Evolutionary conservation across 2,797 vertebrate genomes (phyloP), one percentile per base, ranked within the genome.

Genomic region (Sternarchorhynchus goeldii): DNA sequence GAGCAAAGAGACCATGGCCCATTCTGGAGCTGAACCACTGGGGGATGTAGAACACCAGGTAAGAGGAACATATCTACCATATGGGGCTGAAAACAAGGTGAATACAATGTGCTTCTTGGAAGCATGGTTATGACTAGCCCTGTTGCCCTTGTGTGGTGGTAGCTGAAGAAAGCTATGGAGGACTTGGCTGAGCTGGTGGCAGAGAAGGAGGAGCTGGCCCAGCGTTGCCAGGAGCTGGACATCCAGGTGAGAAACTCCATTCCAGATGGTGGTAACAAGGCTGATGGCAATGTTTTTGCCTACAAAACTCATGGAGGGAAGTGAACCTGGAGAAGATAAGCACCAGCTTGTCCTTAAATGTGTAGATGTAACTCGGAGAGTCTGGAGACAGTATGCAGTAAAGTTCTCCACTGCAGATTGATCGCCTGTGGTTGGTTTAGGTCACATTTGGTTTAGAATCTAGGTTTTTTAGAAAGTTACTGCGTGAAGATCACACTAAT

Each of bases 211-310:
- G 95, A 96, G 16, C 83, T 99, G 64, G 92, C 92, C 10, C 97
- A 96, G 67, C 94, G 98, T 80, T 99, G 97, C 80, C 94, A 96
- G 86, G 97, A 98, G 87, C 91, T 99, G 20, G 98, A 99, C 83
- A 81, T 96, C 50, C 98, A 99, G 96, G 98, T 99, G 82, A 87
- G 85, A 39, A 10, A 0, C 7, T 41, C 7, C 20, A 41, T 4
- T 25, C 25, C 25, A 25, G 25, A 25, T 25, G 25, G 8, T 18
- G 18, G n/a, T 10, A 4, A 2, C 6, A 20, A 4, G 29, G 14
- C n/a, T n/a, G n/a, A n/a, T n/a, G n/a, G 2, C 1, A 6, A 14
- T 45, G 5, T 0, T 1, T 12, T 34, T 21, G 10, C 8, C 21
- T 21, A 14, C 16, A 21, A 16, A 41, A 41, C 12, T 41, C 2